phyloP scores from a whole-genome alignment of 2,888 invertebrate genomes.

The Chloroclysta siterata region DNA sequence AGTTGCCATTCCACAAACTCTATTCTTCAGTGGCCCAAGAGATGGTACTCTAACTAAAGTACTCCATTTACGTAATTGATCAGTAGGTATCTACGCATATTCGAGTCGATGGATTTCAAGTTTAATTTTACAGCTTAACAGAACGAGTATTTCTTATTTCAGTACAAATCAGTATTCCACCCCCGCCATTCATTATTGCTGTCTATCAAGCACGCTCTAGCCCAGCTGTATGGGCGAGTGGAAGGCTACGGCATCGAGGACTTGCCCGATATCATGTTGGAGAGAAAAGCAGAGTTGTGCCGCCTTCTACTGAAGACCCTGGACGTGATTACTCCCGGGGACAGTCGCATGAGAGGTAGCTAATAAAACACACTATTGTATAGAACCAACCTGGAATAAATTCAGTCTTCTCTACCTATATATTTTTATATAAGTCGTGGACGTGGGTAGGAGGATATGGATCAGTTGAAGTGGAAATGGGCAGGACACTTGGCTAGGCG shows the following conservation, averaged over 20 bases:
- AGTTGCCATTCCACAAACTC: too few species aligned
- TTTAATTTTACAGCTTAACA: background rate
- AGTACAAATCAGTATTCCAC: conserved; percentile 90
- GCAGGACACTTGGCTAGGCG: too few species aligned
- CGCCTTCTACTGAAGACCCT: conserved; percentile 87
- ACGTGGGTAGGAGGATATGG: too few species aligned
- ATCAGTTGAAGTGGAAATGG: too few species aligned
- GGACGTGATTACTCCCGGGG: conserved; percentile 91
- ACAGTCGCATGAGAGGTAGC: conserved; percentile 89
- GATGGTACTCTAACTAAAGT: too few species aligned
- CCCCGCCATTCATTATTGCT: conserved; percentile 90
- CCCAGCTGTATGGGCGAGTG: conserved; percentile 91
- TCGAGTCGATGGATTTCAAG: background rate
- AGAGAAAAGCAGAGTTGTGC: conserved; percentile 91
- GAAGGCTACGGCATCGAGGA: conserved; percentile 89
- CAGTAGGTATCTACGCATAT: too few species aligned
- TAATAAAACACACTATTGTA: background rate
- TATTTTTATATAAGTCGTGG: too few species aligned
- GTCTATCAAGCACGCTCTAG: conserved; percentile 87
- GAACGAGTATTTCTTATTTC: conserved; percentile 41
- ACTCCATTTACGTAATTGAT: too few species aligned
- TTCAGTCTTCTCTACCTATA: too few species aligned
- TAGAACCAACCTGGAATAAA: too few species aligned
- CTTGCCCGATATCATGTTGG: conserved; percentile 89
- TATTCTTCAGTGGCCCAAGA: too few species aligned